Evolutionary conservation across 2,113 vertebrate species (phyloP).

Genomic region (Malurus cyaneus): DNA sequence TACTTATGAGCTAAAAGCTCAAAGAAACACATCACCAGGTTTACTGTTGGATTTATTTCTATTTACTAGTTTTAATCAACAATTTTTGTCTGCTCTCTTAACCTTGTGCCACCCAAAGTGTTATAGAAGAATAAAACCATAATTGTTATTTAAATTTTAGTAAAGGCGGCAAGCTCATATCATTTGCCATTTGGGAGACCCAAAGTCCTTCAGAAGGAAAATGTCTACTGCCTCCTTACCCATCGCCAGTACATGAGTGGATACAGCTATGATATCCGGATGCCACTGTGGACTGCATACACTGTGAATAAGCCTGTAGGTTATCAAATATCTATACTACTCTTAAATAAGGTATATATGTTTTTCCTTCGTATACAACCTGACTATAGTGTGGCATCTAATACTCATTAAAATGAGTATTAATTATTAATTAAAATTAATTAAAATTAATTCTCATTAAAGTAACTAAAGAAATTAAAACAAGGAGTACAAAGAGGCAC

Average conservation of each 20-base stretch:
- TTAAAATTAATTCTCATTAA: not conserved
- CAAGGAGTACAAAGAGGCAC: not conserved
- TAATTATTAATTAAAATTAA: no score
- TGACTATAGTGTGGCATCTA: not conserved
- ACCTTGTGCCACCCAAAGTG: not conserved
- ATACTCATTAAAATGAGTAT: not conserved
- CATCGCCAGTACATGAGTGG: constrained; percentile 85
- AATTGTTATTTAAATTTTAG: constrained; percentile 60
- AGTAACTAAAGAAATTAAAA: not conserved
- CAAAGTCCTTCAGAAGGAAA: constrained; percentile 70
- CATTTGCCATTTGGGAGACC: constrained; percentile 84
- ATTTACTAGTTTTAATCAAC: not conserved
- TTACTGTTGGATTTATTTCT: not conserved
- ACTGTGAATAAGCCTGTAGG: constrained; percentile 81
- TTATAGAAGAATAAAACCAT: not conserved
- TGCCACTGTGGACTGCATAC: constrained; percentile 92
- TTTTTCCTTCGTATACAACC: not conserved
- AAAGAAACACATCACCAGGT: not conserved
- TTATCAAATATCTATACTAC: not conserved
- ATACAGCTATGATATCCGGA: constrained; percentile 73
- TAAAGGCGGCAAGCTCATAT: not conserved
- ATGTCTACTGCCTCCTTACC: constrained; percentile 81
- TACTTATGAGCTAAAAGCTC: not conserved
- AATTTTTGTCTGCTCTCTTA: not conserved
- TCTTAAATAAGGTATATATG: not conserved